Evolutionary conservation across 2,888 invertebrate species (phyloP).

Genomic region (Acheta domesticus): DNA sequence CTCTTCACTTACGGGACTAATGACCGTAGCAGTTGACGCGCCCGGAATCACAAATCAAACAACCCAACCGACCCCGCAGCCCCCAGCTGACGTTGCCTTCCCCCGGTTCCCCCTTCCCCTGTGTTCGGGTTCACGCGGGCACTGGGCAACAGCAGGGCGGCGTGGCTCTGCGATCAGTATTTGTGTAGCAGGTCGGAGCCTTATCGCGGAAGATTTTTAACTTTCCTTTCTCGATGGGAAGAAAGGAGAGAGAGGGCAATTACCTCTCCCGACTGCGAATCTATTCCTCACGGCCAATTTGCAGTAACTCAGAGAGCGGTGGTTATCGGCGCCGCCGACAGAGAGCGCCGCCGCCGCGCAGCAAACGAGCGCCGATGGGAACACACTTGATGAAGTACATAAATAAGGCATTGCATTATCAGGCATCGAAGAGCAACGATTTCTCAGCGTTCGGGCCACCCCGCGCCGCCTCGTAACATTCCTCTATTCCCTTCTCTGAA

Average conservation of each 20-base stretch:
- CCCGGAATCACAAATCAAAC: no score
- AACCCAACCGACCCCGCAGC: background rate
- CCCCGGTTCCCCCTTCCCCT: no score
- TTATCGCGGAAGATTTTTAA: conserved; percentile 9
- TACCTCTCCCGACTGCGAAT: conserved; percentile 5
- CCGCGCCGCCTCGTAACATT: background rate
- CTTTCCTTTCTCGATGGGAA: background rate
- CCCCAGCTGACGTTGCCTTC: background rate
- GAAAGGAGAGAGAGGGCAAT: conserved; percentile 8
- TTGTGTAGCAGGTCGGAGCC: background rate
- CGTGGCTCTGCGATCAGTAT: background rate
- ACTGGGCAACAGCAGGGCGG: background rate
- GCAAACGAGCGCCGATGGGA: background rate
- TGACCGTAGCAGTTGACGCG: no score
- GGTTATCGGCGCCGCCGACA: background rate
- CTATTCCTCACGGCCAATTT: conserved; percentile 18
- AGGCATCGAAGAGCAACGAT: background rate
- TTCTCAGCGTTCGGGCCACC: background rate
- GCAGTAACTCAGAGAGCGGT: background rate
- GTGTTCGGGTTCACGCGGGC: background rate
- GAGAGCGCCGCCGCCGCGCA: background rate
- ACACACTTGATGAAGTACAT: conserved; percentile 4
- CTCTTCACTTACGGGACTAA: no score
- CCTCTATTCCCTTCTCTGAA: background rate
- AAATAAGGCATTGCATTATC: conserved; percentile 18